Evolutionary conservation across 2,888 invertebrate genomes (phyloP), one percentile per base, ranked within the genome.

Genomic region (Geophilus truncorum): DNA sequence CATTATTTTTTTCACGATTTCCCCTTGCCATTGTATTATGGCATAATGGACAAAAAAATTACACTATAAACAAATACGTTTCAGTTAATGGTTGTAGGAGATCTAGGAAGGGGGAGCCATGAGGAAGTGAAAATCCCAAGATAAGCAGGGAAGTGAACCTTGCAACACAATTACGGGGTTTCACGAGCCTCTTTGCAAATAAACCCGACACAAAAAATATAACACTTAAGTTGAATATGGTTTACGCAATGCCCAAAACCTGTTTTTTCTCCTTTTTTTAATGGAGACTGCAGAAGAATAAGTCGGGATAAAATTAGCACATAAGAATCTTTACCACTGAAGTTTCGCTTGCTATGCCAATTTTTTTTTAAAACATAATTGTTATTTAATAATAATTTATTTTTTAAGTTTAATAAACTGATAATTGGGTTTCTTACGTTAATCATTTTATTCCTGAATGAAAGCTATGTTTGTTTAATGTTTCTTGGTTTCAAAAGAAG

Each of bases 201-300:
- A 62, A 57, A 62, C 23, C 62, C 3, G 1, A 15, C 5, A 15
- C 1, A 62, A 62, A 62, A 62, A 62, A 23, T 21, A 9, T 21
- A n/a, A n/a, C 23, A 21, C 12, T 25, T 62, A 25, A 62, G 15
- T 12, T 32, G n/a, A 45, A 45, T 45, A 62, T 2, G 10, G 62
- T 62, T 62, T 62, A 62, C 25, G 62, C 62, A 62, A 62, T 62
- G 62, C 25, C 23, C 45, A 45, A 62, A 62, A 57, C 57, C 62
- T 25, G 25, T 23, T 62, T 23, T 6, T 18, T 45, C 15, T 15
- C 18, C 18, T 45, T 45, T 62, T 62, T 62, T 62, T 62, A 62
- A 25, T 10, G 23, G 25, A 1, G 25, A 23, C 25, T 25, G 4
- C 4, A 57, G 57, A 57, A 57, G 57, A 62, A 62, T 62, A 62